Evolutionary conservation across 2,888 invertebrate genomes (phyloP).

Genomic region (Cerastis leucographa): DNA sequence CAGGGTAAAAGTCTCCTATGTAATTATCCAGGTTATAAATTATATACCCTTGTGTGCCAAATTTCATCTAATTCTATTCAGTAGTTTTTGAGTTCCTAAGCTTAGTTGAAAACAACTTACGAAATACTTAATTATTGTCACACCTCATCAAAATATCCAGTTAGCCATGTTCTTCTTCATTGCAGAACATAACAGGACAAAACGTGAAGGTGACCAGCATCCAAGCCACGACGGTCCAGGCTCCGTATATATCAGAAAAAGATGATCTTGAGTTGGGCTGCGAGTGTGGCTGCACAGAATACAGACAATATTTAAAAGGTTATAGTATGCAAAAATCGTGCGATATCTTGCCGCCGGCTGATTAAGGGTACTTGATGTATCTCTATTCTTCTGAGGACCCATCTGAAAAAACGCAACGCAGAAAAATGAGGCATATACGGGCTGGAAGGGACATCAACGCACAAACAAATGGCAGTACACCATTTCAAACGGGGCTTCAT

Average conservation of each 20-base stretch:
- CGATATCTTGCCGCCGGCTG: slow-evolving; percentile 9
- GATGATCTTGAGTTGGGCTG: slow-evolving; percentile 24
- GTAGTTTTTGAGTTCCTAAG: background rate
- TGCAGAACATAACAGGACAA: slow-evolving; percentile 84
- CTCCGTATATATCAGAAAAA: slow-evolving; percentile 9
- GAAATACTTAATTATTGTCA: background rate
- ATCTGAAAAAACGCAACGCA: background rate
- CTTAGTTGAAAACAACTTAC: background rate
- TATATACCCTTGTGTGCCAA: background rate
- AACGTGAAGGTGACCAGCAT: slow-evolving; percentile 81
- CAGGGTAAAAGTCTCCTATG: background rate
- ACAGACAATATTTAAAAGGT: background rate
- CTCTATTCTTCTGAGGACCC: background rate
- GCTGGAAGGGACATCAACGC: background rate
- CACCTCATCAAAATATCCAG: background rate
- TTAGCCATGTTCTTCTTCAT: slow-evolving; percentile 29
- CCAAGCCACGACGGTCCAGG: slow-evolving; percentile 56
- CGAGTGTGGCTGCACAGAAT: slow-evolving; percentile 24
- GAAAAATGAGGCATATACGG: background rate
- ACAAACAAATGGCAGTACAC: background rate
- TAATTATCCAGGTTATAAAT: background rate
- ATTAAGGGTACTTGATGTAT: background rate
- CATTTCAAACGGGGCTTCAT: background rate
- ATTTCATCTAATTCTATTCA: background rate
- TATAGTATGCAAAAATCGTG: background rate